Evolutionary conservation across 2,797 vertebrate genomes (phyloP).

Genomic region (Diglossa cyanea): DNA sequence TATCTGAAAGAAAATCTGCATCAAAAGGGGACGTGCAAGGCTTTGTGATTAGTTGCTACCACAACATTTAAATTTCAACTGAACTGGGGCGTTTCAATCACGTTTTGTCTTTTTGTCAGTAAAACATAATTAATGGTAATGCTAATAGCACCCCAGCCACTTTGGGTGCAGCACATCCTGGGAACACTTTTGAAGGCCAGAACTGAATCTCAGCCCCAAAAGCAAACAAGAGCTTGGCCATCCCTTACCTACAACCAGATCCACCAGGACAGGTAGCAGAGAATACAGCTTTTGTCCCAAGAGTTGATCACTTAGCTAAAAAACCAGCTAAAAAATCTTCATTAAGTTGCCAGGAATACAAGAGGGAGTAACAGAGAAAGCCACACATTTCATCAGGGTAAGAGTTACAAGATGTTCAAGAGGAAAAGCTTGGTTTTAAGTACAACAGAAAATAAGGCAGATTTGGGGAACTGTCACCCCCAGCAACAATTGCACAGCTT

Average conservation of each 20-base stretch:
- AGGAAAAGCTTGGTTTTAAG: not conserved
- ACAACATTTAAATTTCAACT: not conserved
- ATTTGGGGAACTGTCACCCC: not conserved
- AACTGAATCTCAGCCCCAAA: not conserved
- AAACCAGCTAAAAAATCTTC: not conserved
- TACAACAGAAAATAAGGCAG: not conserved
- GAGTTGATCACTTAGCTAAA: not conserved
- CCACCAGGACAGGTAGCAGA: not conserved
- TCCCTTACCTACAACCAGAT: not conserved
- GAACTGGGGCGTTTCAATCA: accelerated
- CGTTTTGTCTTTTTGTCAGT: not conserved
- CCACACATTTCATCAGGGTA: not conserved
- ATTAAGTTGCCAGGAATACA: not conserved
- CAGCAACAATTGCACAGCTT: not conserved
- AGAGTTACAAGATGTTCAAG: not conserved
- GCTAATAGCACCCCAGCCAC: not conserved
- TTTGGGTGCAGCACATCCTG: not conserved
- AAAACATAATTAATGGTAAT: not conserved
- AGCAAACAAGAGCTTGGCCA: not conserved
- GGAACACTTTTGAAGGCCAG: not conserved
- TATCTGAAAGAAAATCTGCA: not conserved
- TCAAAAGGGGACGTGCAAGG: not conserved
- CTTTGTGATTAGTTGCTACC: not conserved
- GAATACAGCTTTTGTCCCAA: accelerated
- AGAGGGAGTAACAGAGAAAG: not conserved